A percentile compares a stretch with the other conserved stretches of the same genome.
Evolutionary conservation across 2,888 invertebrate species (phyloP).

Genomic region (Nesidiocoris tenuis): DNA sequence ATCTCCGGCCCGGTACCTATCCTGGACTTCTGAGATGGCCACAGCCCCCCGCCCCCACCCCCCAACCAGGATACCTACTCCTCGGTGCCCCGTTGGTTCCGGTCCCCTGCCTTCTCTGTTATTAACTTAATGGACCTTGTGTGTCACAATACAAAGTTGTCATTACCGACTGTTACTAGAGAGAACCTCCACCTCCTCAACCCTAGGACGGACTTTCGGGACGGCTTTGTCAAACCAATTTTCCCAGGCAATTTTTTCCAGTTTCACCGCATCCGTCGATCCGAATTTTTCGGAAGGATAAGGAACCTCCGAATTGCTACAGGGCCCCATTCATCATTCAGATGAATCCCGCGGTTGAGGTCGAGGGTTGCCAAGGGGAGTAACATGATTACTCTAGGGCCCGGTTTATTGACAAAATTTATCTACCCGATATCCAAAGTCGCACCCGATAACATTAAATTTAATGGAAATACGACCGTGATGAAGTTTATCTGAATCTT

Average conservation of each 20-base stretch:
- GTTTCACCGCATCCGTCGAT: too few species aligned
- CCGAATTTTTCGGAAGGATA: neutral
- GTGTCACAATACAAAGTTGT: conserved; percentile 37
- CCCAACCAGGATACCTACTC: neutral
- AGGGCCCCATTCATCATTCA: too few species aligned
- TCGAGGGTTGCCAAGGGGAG: too few species aligned
- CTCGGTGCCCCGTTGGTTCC: conserved; percentile 13
- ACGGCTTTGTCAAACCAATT: neutral
- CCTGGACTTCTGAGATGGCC: too few species aligned
- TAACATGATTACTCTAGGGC: too few species aligned
- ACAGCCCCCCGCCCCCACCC: neutral
- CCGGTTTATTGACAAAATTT: too few species aligned
- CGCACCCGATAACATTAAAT: too few species aligned
- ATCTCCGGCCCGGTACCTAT: neutral
- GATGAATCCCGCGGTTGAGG: too few species aligned
- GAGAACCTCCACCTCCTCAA: neutral
- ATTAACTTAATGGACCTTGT: conserved; percentile 33
- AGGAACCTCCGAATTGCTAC: too few species aligned
- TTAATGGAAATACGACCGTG: too few species aligned
- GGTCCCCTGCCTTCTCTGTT: conserved; percentile 32
- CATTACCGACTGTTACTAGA: conserved; percentile 32
- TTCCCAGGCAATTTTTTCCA: neutral
- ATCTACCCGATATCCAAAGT: too few species aligned
- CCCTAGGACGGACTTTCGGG: neutral
- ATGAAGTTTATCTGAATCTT: too few species aligned